Conservation (phyloP, 2,113 vertebrate species). For the Rattus rattus region DNA sequence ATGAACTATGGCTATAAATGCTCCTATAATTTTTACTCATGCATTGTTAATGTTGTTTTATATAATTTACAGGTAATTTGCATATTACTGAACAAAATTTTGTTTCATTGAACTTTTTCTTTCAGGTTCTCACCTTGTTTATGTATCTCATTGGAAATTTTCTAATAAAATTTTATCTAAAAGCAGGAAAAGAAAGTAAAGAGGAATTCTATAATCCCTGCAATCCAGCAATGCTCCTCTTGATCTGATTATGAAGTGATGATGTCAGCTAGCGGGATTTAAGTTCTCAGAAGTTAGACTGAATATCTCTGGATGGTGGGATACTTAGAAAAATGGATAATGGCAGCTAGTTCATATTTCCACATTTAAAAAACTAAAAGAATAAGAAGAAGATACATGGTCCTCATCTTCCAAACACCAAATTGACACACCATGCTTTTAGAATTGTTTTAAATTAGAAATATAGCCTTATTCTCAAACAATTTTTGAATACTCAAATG, state of each 20-base stretch:
- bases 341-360: background rate
- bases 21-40: background rate
- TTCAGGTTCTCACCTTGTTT: background rate
- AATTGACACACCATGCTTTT: background rate
- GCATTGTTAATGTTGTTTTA: constrained; percentile 6
- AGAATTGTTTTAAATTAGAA: background rate
- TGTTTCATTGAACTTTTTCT: background rate
- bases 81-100: constrained; percentile 20
- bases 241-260: background rate
- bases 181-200: background rate
- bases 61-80: background rate
- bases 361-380: background rate
- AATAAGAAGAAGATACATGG: background rate
- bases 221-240: background rate
- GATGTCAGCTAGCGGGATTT: background rate
- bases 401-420: background rate
- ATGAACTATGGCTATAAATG: background rate
- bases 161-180: background rate
- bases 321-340: background rate
- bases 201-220: background rate
- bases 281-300: background rate
- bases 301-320: background rate
- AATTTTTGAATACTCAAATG: background rate
- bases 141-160: background rate
- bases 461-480: background rate